Evolutionary conservation across 2,113 vertebrate species (phyloP), one percentile per base, ranked within the genome.

Genomic region (Ciconia stormi): DNA sequence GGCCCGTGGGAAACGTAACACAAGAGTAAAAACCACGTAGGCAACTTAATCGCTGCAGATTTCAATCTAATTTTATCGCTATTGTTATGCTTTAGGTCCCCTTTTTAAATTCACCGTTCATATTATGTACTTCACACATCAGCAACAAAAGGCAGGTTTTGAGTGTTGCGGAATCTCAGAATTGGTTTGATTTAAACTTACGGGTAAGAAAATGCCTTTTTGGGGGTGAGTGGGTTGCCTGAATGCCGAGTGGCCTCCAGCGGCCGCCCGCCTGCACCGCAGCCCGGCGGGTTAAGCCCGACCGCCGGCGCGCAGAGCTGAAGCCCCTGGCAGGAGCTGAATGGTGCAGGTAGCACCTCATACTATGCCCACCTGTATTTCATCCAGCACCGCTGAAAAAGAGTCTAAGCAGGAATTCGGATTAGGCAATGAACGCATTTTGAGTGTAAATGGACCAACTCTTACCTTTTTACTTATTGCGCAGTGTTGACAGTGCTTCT

Each of bases 221-320:
- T 7, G 17, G 58, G 61, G 40, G 77, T 52, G 46, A 13, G 38
- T 30, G 22, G 56, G 73, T 97, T 95, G 53, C 88, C 96, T 98
- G 97, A 74, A 87, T n/a, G 58, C 94, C n/a, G 70, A 94, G 86
- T 96, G 96, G 96, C 98, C 97, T 97, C 98, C 98, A 89, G 98
- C 91, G 98, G 96, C 47, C 23, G 4, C 14, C 25, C 13, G 78
- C 10, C 65, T 26, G 40, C 19, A 92, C 93, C 66, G 21, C 94
- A 96, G 27, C 67, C 26, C 78, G 7, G 21, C 6, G 29, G 67
- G 79, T 38, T 16, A 18, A 72, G 49, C 56, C 34, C 14, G 3
- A 1, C n/a, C 2, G 5, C 15, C 53, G 47, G 19, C 23, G 85
- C 58, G 17, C 50, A 72, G 40, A 40, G 10, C 53, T 20, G 69